phyloP scores from a whole-genome alignment of 1,140 invertebrate species.

The Onthophagus taurus region DNA sequence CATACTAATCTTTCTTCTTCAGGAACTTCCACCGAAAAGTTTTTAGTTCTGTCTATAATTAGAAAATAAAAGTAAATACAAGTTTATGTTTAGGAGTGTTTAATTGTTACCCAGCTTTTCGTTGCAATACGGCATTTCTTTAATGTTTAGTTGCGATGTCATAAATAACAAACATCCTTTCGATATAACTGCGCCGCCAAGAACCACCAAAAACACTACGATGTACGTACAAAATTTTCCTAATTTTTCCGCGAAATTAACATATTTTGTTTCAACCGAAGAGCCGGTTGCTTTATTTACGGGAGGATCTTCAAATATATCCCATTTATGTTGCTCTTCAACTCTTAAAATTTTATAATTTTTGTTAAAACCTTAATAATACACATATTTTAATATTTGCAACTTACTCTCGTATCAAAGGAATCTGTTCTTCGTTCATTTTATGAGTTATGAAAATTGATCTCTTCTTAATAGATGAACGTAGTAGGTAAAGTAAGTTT shows the following conservation, averaged over 20 bases:
- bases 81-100: too few relatives aligned
- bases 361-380: too few relatives aligned
- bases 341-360: too few relatives aligned
- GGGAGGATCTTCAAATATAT: conserved; percentile 81
- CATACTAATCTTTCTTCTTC: conserved; percentile 76
- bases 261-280: conserved; percentile 69
- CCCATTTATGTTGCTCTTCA: conserved; percentile 51
- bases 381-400: too few relatives aligned
- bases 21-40: conserved; percentile 63
- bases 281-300: conserved; percentile 74
- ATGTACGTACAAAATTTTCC: conserved; percentile 75
- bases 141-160: conserved; percentile 75
- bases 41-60: conserved; percentile 63
- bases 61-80: too few relatives aligned
- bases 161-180: conserved; percentile 82
- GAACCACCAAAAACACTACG: conserved; percentile 71
- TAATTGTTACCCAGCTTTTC: conserved; percentile 58
- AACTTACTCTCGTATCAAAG: too few relatives aligned
- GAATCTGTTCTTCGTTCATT: too few relatives aligned
- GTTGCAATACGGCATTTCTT: conserved; percentile 74
- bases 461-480: too few relatives aligned
- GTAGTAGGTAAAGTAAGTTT: too few relatives aligned
- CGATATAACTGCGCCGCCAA: conserved; percentile 67
- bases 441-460: too few relatives aligned
- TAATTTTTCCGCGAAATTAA: conserved; percentile 70